phyloP scores from a whole-genome alignment of 1,140 invertebrate species.

The Zaprionus vittiger region DNA sequence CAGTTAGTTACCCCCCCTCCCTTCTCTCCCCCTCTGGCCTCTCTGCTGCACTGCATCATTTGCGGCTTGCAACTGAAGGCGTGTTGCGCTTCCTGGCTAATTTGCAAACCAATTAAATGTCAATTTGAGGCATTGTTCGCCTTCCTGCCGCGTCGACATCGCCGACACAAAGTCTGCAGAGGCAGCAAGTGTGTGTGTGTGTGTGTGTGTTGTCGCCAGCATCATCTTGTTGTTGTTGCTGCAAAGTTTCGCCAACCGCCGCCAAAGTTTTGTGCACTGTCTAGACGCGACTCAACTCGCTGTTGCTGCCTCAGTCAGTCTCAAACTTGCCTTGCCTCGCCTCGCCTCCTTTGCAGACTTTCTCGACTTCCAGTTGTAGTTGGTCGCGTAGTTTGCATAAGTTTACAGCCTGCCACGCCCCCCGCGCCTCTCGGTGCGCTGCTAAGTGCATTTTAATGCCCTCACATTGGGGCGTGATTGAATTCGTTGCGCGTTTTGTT shows the following conservation, averaged over 20 bases:
- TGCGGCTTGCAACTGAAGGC: conserved; percentile 35
- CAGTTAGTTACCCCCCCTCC: neutral
- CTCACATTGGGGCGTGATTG: conserved; percentile 48
- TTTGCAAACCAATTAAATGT: conserved; percentile 84
- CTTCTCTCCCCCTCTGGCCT: neutral
- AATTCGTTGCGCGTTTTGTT: conserved; percentile 26
- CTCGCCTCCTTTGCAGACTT: conserved; percentile 39
- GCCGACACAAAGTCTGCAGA: conserved; percentile 45
- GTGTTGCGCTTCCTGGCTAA: conserved; percentile 64
- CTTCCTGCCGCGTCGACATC: neutral
- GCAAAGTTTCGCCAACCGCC: conserved; percentile 54
- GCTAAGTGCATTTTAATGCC: conserved; percentile 78
- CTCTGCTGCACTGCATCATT: conserved; percentile 20
- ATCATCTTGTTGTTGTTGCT: conserved; percentile 22
- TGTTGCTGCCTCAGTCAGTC: conserved; percentile 11
- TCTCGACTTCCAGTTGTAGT: conserved; percentile 62
- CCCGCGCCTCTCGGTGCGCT: neutral
- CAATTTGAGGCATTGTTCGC: conserved; percentile 80
- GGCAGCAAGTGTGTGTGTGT: conserved; percentile 18
- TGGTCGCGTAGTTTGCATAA: conserved; percentile 79
- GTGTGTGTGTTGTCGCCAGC: conserved; percentile 36
- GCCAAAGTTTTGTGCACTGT: conserved; percentile 67
- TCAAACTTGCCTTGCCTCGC: neutral
- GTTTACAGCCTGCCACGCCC: conserved; percentile 42
- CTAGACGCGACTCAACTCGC: conserved; percentile 49